These are phyloP conservation scores for Lagorchestes hirsutus DNA, from an alignment of 2,797 vertebrate genomes.

Conservation along the genomic window DNA sequence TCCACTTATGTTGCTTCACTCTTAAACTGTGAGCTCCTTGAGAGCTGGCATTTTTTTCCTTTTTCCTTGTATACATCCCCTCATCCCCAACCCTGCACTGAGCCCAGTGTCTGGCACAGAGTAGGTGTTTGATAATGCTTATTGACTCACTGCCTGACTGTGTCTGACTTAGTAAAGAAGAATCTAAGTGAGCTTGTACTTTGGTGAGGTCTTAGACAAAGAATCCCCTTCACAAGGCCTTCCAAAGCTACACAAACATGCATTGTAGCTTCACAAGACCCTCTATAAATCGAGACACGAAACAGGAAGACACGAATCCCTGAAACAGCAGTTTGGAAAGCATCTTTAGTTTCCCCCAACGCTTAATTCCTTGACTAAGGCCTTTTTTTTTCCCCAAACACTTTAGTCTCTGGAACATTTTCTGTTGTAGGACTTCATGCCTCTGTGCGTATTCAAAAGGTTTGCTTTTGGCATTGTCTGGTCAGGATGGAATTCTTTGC, in stretches of 20 bases:
- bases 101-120: background rate
- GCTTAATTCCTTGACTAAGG: conserved; percentile 17
- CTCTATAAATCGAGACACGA: conserved; percentile 16
- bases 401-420: conserved; percentile 13
- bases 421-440: background rate
- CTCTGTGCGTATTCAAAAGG: background rate
- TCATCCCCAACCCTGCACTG: background rate
- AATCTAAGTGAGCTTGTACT: conserved; percentile 39
- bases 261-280: conserved; percentile 20
- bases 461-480: conserved; percentile 25
- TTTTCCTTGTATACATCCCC: background rate
- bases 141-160: background rate
- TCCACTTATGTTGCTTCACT: background rate
- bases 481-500: background rate
- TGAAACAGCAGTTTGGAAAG: conserved; percentile 31
- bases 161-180: conserved; percentile 32
- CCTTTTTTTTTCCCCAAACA: background rate
- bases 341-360: conserved; percentile 1
- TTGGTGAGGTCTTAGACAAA: conserved; percentile 44
- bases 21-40: background rate
- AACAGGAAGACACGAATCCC: conserved; percentile 6
- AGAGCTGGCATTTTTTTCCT: background rate
- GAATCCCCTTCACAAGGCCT: conserved; percentile 35
- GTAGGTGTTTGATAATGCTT: background rate
- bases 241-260: conserved; percentile 52